phyloP scores from a whole-genome alignment of 2,888 invertebrate genomes.

The Perithous albicinctus region DNA sequence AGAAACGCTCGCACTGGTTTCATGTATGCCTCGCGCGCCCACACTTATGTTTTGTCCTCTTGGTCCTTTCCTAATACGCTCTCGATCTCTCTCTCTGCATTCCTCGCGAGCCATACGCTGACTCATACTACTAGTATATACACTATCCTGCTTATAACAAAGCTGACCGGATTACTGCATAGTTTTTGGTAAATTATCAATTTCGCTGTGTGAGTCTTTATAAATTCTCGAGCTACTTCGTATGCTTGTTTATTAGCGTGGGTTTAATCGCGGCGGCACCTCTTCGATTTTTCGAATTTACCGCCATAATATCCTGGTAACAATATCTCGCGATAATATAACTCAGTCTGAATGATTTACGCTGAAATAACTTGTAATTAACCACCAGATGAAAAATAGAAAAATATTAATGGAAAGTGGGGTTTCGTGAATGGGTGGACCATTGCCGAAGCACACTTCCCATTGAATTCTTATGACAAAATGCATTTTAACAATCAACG shows the following conservation, averaged over 20 bases:
- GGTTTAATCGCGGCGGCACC: neutral
- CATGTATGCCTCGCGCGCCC: slow-evolving; percentile 65
- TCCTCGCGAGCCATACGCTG: slow-evolving; percentile 43
- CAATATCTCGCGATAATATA: too few species aligned
- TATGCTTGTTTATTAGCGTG: neutral
- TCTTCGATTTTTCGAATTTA: neutral
- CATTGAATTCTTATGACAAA: too few species aligned
- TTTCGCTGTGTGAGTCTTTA: neutral
- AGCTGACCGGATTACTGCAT: neutral
- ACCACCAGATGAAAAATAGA: too few species aligned
- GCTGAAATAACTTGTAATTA: too few species aligned
- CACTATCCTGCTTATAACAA: neutral
- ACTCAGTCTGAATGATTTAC: too few species aligned
- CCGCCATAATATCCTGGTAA: too few species aligned
- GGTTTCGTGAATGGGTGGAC: too few species aligned
- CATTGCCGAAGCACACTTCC: too few species aligned
- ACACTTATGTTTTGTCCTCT: slow-evolving; percentile 66
- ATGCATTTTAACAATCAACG: too few species aligned
- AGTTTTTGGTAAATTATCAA: neutral
- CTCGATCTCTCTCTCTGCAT: slow-evolving; percentile 43
- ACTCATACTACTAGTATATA: slow-evolving; percentile 28
- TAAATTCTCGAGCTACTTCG: neutral
- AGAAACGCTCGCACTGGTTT: slow-evolving; percentile 18
- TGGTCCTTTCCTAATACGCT: slow-evolving; percentile 46
- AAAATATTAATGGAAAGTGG: too few species aligned